phyloP scores from a whole-genome alignment of 1,140 invertebrate species.

The Holcopasites calliopsidis region DNA sequence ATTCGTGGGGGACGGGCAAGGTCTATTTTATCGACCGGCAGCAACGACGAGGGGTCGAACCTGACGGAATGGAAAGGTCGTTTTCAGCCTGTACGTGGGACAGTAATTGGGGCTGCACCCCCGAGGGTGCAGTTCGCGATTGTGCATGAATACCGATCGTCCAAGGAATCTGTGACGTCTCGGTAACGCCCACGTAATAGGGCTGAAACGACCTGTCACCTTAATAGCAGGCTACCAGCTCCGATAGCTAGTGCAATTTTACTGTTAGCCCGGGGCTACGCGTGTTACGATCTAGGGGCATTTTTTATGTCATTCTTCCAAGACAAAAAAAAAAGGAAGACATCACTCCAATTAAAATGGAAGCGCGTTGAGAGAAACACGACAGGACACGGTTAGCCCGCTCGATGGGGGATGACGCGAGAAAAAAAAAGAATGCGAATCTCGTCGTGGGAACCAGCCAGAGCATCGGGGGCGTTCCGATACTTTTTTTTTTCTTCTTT shows the following conservation, averaged over 20 bases:
- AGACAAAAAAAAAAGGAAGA: neutral
- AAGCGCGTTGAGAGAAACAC: neutral
- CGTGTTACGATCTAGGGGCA: neutral
- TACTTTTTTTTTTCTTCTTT: slow-evolving; percentile 48
- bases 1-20: neutral
- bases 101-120: slow-evolving; percentile 20
- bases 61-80: neutral
- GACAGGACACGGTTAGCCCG: neutral
- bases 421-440: neutral
- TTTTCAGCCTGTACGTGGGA: slow-evolving; percentile 24
- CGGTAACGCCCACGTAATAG: slow-evolving; percentile 60
- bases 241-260: slow-evolving; percentile 50
- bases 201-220: slow-evolving; percentile 40
- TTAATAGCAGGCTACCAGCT: slow-evolving; percentile 53
- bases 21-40: slow-evolving; percentile 23
- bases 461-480: slow-evolving; percentile 37
- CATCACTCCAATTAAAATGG: neutral
- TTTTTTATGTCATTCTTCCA: slow-evolving; percentile 17
- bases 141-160: slow-evolving; percentile 26
- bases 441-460: slow-evolving; percentile 75
- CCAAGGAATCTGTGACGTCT: slow-evolving; percentile 40
- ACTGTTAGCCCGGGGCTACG: slow-evolving; percentile 33
- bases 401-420: neutral
- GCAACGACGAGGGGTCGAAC: neutral
- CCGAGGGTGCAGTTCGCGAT: neutral